A percentile compares a stretch with the other conserved stretches of the same genome.
Evolutionary conservation across 2,797 vertebrate genomes (phyloP).

Genomic region (Poeciliopsis infans): DNA sequence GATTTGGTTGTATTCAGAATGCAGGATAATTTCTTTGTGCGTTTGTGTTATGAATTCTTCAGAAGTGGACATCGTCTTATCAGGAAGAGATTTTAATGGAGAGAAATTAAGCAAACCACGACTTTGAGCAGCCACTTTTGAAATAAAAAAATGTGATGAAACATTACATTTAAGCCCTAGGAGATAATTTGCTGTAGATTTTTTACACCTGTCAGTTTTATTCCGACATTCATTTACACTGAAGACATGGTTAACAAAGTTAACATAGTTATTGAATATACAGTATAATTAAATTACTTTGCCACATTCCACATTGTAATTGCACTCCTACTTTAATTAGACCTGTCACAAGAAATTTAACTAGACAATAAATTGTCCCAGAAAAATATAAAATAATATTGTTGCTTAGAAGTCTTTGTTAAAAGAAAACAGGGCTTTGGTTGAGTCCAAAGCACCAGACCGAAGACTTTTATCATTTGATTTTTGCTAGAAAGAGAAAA

Average conservation of each 20-base stretch:
- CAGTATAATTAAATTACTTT: not conserved
- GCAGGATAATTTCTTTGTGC: not conserved
- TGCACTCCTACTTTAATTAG: not conserved
- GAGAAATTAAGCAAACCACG: not conserved
- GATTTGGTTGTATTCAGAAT: slow-evolving; percentile 35
- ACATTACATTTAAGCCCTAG: not conserved
- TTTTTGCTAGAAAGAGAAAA: too few relatives aligned
- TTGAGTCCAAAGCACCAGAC: too few relatives aligned
- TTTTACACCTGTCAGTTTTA: not conserved
- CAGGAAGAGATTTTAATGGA: not conserved
- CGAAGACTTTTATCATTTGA: too few relatives aligned
- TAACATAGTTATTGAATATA: not conserved
- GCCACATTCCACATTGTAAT: not conserved
- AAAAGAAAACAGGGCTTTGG: too few relatives aligned
- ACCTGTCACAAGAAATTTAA: too few relatives aligned
- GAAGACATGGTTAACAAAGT: not conserved
- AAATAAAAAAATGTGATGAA: not conserved
- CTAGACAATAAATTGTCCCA: too few relatives aligned
- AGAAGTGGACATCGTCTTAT: not conserved
- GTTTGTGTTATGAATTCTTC: not conserved
- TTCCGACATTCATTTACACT: not conserved
- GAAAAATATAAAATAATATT: too few relatives aligned
- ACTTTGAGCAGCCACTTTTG: not conserved
- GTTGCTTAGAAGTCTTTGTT: too few relatives aligned
- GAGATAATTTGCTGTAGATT: not conserved